Conservation (phyloP, 1,140 invertebrate species). For the Formica selysi region DNA sequence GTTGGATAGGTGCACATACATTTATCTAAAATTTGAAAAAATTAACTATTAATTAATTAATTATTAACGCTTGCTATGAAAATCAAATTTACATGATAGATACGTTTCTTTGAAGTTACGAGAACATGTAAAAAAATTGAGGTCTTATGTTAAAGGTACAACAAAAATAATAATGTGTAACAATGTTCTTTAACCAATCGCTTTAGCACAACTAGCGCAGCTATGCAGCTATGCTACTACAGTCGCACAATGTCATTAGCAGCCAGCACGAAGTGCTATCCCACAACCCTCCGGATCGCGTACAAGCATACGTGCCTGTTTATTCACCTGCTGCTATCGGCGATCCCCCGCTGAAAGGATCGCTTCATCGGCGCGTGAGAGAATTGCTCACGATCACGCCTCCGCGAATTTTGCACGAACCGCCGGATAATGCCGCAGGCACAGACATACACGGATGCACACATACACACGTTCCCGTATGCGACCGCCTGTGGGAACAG, state of each 20-base stretch:
- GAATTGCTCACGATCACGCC: slow-evolving; percentile 73
- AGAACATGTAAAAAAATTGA: neutral
- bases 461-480: too few relatives aligned
- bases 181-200: neutral
- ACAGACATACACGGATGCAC: neutral
- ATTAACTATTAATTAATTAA: too few relatives aligned
- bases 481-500: slow-evolving; percentile 14
- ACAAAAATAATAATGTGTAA: too few relatives aligned
- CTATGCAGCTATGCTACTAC: neutral
- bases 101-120: too few relatives aligned
- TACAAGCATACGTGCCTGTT: slow-evolving; percentile 42
- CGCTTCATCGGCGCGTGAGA: slow-evolving; percentile 60
- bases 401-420: slow-evolving; percentile 72
- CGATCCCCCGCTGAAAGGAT: slow-evolving; percentile 59
- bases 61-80: neutral
- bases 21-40: neutral
- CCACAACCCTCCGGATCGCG: slow-evolving; percentile 15
- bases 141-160: neutral
- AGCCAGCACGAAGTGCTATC: neutral
- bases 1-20: too few relatives aligned
- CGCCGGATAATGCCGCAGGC: slow-evolving; percentile 38
- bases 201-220: neutral
- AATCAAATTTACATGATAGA: too few relatives aligned
- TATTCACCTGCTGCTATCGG: slow-evolving; percentile 64
- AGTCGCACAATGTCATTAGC: slow-evolving; percentile 30